Evolutionary conservation across 2,888 invertebrate genomes (phyloP), one percentile per base, ranked within the genome.

Genomic region (Heliconius cydno): DNA sequence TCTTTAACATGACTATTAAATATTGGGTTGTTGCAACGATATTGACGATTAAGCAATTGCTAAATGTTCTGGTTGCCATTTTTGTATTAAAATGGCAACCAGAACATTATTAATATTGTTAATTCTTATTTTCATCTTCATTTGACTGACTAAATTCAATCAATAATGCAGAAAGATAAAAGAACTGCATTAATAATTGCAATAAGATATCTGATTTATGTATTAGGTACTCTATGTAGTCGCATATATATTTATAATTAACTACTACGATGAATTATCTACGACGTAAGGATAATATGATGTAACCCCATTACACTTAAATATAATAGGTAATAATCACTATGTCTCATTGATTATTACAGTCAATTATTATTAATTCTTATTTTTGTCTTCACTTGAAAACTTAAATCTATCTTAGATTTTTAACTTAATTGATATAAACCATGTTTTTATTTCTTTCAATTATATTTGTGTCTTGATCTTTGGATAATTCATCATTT

Each of bases 1-100:
- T 65, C 30, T 75, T 65, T 25, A 19, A 22, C 57, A 41, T 41
- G 6, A 72, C 52, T 52, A 22, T 73, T 34, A 38, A 65, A 65
- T 25, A 65, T 41, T 38, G 25, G 41, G 19, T 38, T 46, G 63
- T 75, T 75, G 65, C 30, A 66, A 75, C 19, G 41, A 75, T 66
- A 75, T 66, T 66, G 41, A 66, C 46, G 41, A 75, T 75, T 46
- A 75, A 65, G 22, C 65, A 41, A 75, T 75, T 75, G 46, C 28
- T 75, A 22, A 75, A 65, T 66, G 46, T 25, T 38, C 19, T 65
- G 30, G 57, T 38, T 13, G 60, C 57, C 34, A 60, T 13, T 73
- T 68, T 57, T 57, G 13, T 41, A 19, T 6, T 52, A 19, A 28
- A n/a, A n/a, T n/a, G n/a, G n/a, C n/a, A n/a, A n/a, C n/a, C n/a